These are phyloP conservation scores for Punctoribates punctum DNA, from an alignment of 2,888 invertebrate genomes.

Conservation along the genomic window DNA sequence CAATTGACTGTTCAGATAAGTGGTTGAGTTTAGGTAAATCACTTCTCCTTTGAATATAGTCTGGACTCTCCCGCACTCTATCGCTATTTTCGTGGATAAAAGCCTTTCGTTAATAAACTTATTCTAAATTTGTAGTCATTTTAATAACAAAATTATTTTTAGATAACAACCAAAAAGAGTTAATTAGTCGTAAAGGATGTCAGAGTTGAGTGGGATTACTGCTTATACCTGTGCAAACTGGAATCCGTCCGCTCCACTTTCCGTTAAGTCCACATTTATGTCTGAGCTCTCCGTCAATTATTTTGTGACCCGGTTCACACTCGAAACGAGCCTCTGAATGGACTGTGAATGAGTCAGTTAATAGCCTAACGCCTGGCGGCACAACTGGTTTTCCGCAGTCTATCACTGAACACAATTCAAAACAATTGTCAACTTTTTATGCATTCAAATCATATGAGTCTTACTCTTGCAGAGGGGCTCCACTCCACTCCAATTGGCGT, in stretches of 20 bases:
- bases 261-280: slow-evolving; percentile 47
- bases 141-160: not conserved
- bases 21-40: slow-evolving; percentile 69
- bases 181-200: slow-evolving; percentile 4
- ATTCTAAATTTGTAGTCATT: not conserved
- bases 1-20: slow-evolving; percentile 74
- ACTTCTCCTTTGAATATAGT: slow-evolving; percentile 72
- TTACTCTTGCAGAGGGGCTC: slow-evolving; percentile 48
- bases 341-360: slow-evolving; percentile 76
- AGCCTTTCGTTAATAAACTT: slow-evolving; percentile 4
- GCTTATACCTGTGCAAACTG: slow-evolving; percentile 47
- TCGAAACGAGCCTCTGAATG: slow-evolving; percentile 82
- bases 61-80: slow-evolving; percentile 81
- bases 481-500: slow-evolving; percentile 48
- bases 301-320: slow-evolving; percentile 76
- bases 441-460: slow-evolving; percentile 7
- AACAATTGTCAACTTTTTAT: slow-evolving; percentile 24
- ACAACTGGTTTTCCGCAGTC: slow-evolving; percentile 81
- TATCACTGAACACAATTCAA: slow-evolving; percentile 62
- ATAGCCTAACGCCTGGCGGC: slow-evolving; percentile 77
- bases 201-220: not conserved
- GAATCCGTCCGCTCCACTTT: slow-evolving; percentile 48
- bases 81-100: slow-evolving; percentile 60
- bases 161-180: slow-evolving; percentile 1
- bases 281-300: slow-evolving; percentile 61